Evolutionary conservation across 1,140 invertebrate species (phyloP), one percentile per base, ranked within the genome.

Genomic region (Leptinotarsa defecta): DNA sequence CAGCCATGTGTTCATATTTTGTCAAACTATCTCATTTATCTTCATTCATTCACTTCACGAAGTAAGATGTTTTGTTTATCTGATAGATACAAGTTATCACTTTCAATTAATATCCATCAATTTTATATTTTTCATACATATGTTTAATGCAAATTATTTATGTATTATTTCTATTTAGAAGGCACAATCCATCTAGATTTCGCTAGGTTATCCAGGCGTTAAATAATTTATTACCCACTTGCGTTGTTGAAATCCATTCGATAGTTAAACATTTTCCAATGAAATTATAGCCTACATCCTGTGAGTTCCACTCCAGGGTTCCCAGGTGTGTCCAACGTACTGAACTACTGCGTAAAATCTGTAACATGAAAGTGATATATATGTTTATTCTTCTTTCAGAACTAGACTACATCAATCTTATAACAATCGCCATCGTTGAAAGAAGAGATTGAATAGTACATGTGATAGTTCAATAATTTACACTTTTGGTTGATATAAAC

Each of bases 201-300:
- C n/a, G 15, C 52, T 57, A 57, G 52, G 15, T 57, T 57, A 57
- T 57, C 13, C 52, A 57, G n/a, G 52, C n/a, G 52, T 15, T 17
- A n/a, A 57, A 57, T 57, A 57, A 57, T 57, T n/a, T 19, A 57
- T 57, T 57, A 15, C 52, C 17, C 4, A 57, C 52, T 57, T 57
- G n/a, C 52, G 52, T 57, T 57, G n/a, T 57, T 57, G 52, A 57
- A 57, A 57, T 57, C 15, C 52, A n/a, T 57, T 57, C 52, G 52
- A 57, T 19, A 57, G 52, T 57, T 17, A 57, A 57, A 57, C 52
- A 57, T 57, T 57, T 57, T 57, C 52, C 52, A 57, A 57, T n/a
- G 6, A 57, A 57, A 57, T 57, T 57, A 57, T 57, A 17, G 52
- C 52, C 52, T 57, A n/a, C 52, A 17, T 57, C 52, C 52, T 57